A percentile compares a stretch with the other conserved stretches of the same genome.
Conservation (phyloP, 2,113 vertebrate species). For the Siniperca knerii region DNA sequence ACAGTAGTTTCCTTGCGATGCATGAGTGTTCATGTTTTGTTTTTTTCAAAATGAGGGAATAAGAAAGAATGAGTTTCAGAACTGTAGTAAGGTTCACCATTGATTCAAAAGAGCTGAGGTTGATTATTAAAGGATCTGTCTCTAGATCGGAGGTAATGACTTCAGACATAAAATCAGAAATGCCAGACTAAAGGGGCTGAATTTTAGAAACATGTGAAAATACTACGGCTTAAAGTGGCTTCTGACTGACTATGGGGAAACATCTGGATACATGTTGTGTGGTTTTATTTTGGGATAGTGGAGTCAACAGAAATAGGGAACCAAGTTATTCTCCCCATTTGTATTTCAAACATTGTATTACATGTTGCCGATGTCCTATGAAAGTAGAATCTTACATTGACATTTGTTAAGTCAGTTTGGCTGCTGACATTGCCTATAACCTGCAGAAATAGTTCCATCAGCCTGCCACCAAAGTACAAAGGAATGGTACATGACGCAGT, state of each 20-base stretch:
- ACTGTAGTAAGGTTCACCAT: background rate
- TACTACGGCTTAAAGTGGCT: background rate
- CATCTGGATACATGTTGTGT: background rate
- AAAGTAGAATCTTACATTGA: background rate
- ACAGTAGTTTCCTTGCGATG: background rate
- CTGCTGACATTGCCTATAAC: background rate
- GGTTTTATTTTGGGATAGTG: background rate
- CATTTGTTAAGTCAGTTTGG: background rate
- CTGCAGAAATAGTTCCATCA: background rate
- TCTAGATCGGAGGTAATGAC: background rate
- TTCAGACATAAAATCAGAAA: background rate
- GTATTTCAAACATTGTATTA: background rate
- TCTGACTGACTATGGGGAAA: background rate
- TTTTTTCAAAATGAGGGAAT: background rate
- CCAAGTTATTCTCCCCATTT: background rate
- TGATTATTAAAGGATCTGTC: background rate
- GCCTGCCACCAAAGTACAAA: background rate
- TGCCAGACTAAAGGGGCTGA: background rate
- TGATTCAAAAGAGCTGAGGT: background rate
- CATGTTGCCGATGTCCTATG: background rate
- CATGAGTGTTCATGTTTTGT: background rate
- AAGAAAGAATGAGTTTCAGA: background rate
- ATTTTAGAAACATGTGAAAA: background rate
- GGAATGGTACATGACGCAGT: background rate
- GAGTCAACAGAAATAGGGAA: background rate